Percentiles rank a stretch among this genome's conserved stretches.
Evolutionary conservation across 2,113 vertebrate genomes (phyloP).

Genomic region (Platichthys stellatus): DNA sequence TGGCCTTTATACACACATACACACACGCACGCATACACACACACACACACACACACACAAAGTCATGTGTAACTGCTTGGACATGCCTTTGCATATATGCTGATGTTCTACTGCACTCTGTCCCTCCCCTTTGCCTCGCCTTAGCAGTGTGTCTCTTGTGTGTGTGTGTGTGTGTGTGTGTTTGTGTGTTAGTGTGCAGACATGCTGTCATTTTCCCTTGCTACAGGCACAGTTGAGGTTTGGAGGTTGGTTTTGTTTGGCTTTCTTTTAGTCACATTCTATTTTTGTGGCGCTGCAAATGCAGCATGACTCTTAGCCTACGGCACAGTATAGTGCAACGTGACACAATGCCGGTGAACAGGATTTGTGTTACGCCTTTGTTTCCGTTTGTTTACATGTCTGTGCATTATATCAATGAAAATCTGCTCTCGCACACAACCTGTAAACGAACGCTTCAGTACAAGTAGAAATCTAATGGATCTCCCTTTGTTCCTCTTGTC

Average conservation of each 20-base stretch:
- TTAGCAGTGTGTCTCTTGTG: neutral
- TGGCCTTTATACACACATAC: neutral
- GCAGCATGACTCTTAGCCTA: slow-evolving; percentile 60
- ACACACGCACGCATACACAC: neutral
- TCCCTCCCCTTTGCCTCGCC: neutral
- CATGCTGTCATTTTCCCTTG: slow-evolving; percentile 54
- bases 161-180: neutral
- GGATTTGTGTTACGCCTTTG: slow-evolving; percentile 49
- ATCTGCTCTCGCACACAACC: slow-evolving; percentile 19
- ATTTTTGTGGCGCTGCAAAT: slow-evolving; percentile 70
- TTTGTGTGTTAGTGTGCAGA: slow-evolving; percentile 29
- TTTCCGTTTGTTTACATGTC: slow-evolving; percentile 51
- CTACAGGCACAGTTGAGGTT: slow-evolving; percentile 57
- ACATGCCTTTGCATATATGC: slow-evolving; percentile 40
- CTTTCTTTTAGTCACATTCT: slow-evolving; percentile 68
- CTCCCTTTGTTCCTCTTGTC: slow-evolving; percentile 6
- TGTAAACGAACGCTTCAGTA: slow-evolving; percentile 44
- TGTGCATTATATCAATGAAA: slow-evolving; percentile 54
- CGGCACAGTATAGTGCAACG: slow-evolving; percentile 44
- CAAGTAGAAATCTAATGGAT: slow-evolving; percentile 45
- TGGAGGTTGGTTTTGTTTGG: slow-evolving; percentile 60
- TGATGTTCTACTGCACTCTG: slow-evolving; percentile 7
- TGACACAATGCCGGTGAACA: slow-evolving; percentile 31
- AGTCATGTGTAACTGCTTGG: slow-evolving; percentile 46
- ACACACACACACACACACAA: slow-evolving; percentile 18